Conservation (phyloP, 2,113 vertebrate genomes). For the Myanophis thanlyinensis region DNA sequence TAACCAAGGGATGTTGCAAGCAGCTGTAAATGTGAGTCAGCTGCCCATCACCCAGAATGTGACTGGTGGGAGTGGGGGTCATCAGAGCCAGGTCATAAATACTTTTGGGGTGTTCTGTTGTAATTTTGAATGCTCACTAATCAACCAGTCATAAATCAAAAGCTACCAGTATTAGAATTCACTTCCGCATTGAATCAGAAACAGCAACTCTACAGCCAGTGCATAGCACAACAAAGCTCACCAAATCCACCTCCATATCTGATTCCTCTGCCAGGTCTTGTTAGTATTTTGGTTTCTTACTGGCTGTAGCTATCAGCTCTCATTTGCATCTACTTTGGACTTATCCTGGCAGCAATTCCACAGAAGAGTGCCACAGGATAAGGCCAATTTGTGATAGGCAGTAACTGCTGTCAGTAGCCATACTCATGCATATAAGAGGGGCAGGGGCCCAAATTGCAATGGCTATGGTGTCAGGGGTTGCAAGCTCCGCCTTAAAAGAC, state of each 20-base stretch:
- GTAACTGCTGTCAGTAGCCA: not conserved
- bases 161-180: not conserved
- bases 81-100: not conserved
- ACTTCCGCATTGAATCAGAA: not conserved
- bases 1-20: not conserved
- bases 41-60: not conserved
- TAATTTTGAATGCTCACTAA: not conserved
- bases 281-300: not conserved
- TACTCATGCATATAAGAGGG: not conserved
- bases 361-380: not conserved
- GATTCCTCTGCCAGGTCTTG: not conserved
- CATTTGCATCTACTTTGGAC: not conserved
- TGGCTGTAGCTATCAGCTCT: not conserved
- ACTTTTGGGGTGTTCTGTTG: not conserved
- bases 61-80: not conserved
- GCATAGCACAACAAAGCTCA: not conserved
- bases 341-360: not conserved
- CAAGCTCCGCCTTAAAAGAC: not conserved
- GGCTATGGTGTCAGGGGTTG: not conserved
- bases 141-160: not conserved
- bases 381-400: not conserved
- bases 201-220: too few species aligned
- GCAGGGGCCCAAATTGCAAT: not conserved
- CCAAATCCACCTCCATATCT: not conserved
- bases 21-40: not conserved